A percentile compares a stretch with the other conserved stretches of the same genome.
Conservation (phyloP, 2,797 vertebrate genomes). For the Galagoides demidoff region DNA sequence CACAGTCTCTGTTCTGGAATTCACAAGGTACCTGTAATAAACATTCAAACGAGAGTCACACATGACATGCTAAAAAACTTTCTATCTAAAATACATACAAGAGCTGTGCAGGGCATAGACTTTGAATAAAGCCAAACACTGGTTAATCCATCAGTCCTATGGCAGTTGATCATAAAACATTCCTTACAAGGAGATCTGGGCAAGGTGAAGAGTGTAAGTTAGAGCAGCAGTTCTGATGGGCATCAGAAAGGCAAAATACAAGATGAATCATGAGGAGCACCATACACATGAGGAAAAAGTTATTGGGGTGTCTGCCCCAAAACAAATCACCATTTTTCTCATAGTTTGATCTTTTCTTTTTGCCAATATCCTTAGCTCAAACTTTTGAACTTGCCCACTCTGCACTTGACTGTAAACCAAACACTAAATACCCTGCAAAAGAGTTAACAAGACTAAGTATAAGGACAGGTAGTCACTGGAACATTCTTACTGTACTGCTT, state of each 20-base stretch:
- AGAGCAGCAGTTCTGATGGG: conserved; percentile 68
- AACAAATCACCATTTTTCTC: background rate
- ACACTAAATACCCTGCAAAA: conserved; percentile 55
- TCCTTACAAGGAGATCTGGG: conserved; percentile 77
- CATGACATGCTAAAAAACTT: conserved; percentile 59
- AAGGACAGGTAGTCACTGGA: conserved; percentile 70
- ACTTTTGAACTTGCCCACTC: conserved; percentile 59
- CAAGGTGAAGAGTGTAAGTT: conserved; percentile 74
- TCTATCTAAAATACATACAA: conserved; percentile 68
- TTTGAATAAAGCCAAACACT: conserved; percentile 80
- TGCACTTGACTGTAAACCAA: conserved; percentile 58
- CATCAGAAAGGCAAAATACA: conserved; percentile 73
- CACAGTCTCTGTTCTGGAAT: conserved; percentile 77
- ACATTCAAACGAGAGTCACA: conserved; percentile 79
- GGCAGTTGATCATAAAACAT: conserved; percentile 83
- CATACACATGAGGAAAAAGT: conserved; percentile 80
- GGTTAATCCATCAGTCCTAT: conserved; percentile 81
- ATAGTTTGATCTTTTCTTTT: background rate
- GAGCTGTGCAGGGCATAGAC: conserved; percentile 81
- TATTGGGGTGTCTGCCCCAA: conserved; percentile 57
- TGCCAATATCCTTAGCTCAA: conserved; percentile 48
- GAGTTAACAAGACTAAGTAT: conserved; percentile 72
- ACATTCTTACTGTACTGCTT: conserved; percentile 5
- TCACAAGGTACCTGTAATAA: conserved; percentile 71
- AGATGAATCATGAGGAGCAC: conserved; percentile 73